A percentile compares a stretch with the other conserved stretches of the same genome.
Conservation (phyloP, 2,888 invertebrate genomes). For the Caenorhabditis sp. region DNA sequence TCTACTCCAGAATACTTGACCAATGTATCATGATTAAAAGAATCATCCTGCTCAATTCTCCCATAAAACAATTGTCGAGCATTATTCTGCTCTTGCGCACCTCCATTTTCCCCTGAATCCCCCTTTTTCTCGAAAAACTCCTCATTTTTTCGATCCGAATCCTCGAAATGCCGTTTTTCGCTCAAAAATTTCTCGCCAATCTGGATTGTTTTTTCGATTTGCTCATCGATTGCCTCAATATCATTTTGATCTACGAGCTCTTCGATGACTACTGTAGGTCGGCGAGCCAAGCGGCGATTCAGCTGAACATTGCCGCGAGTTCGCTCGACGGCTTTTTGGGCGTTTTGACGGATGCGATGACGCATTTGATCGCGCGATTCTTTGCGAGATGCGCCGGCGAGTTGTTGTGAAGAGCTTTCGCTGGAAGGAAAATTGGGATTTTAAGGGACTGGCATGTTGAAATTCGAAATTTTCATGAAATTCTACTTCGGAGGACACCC, state of each 20-base stretch:
- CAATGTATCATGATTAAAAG: constrained; percentile 16
- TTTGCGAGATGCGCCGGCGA: constrained; percentile 2
- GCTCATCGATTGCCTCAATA: constrained; percentile 50
- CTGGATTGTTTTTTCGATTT: constrained; percentile 50
- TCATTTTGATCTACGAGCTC: constrained; percentile 48
- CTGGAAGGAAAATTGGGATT: not conserved
- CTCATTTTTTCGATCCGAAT: constrained; percentile 16
- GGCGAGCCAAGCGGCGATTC: constrained; percentile 45
- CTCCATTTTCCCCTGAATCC: no score
- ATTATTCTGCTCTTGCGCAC: not conserved
- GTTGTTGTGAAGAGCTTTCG: constrained; percentile 28
- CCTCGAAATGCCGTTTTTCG: constrained; percentile 1
- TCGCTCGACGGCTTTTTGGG: constrained; percentile 55
- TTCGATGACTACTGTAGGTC: constrained; percentile 44
- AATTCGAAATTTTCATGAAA: not conserved
- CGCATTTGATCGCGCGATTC: constrained; percentile 33
- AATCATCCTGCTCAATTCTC: constrained; percentile 18
- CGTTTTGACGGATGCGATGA: constrained; percentile 35
- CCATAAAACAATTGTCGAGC: constrained; percentile 18
- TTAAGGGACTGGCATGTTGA: not conserved
- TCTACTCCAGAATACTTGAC: constrained; percentile 20
- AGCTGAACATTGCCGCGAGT: constrained; percentile 62
- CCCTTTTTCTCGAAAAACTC: constrained; percentile 16
- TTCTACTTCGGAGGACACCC: not conserved
- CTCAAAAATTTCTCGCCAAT: constrained; percentile 32